Evolutionary conservation across 2,888 invertebrate species (phyloP), one percentile per base, ranked within the genome.

Genomic region (Sesia apiformis): DNA sequence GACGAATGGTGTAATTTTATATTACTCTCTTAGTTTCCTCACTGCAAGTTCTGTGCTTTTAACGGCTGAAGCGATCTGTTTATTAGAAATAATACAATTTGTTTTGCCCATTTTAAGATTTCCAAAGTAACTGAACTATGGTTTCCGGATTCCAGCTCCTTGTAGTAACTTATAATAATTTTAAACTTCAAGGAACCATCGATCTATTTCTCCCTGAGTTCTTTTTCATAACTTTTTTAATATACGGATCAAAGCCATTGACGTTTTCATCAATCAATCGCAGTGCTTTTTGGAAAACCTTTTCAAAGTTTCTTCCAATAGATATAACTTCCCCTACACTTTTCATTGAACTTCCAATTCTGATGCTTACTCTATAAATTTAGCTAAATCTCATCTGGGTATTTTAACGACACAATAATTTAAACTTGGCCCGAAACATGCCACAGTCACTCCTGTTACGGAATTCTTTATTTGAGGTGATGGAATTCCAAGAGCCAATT

Each of bases 271-370:
- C 98, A 3, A 98, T 97, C 99, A 99, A 99, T 63, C 99, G 91
- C 55, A 99, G 82, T 0, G 99, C 99, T 87, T 99, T 99, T 82
- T 99, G 99, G 71, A 99, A 97, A 1, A 99, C 98, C 90, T 99
- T 99, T 82, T 99, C 99, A 83, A 99, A 99, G 64, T 93, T 96
- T 55, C 99, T 91, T 0, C 99, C 99, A 56, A 99, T 97, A 3
- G 98, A 97, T 99, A 99, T 99, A 3, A 98, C 99, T 90, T 99
- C 99, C 5, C 99, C 99, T 0, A 99, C 98, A 81, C 98, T 97
- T 87, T 99, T 99, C 99, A 99, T 99, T 0, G 98, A 98, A 80
- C 98, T 98, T 49, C 99, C 98, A 72, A 98, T 98, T 92, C 98
- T 97, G 4, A 97, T 98, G 78, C 96, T 97, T 3, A 99, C 99